Percentiles rank a stretch among this genome's conserved stretches.
These are phyloP conservation scores for Poeciliopsis occidentalis DNA, from an alignment of 2,113 vertebrate species.

Conservation along the genomic window DNA sequence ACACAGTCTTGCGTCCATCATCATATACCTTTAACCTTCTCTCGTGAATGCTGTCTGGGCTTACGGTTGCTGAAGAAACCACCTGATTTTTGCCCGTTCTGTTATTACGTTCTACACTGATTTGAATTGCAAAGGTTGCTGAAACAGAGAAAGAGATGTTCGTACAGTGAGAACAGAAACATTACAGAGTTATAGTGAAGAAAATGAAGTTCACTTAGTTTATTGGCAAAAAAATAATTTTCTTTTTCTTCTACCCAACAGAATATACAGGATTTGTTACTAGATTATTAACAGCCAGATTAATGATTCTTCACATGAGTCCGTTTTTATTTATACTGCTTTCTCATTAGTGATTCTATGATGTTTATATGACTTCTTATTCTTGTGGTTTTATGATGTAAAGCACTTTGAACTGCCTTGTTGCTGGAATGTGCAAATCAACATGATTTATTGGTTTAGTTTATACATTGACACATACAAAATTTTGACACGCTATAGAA, in stretches of 20 bases:
- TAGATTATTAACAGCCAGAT: too few species aligned
- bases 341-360: too few species aligned
- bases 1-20: conserved; percentile 90
- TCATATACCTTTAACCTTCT: conserved; percentile 92
- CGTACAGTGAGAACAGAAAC: neutral
- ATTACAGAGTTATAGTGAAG: neutral
- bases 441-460: too few species aligned
- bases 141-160: conserved; percentile 44
- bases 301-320: too few species aligned
- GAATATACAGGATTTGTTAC: too few species aligned
- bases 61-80: conserved; percentile 88
- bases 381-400: too few species aligned
- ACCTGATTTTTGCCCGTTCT: conserved; percentile 91
- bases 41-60: conserved; percentile 82
- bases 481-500: neutral
- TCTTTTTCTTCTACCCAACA: too few species aligned
- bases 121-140: conserved; percentile 95
- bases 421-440: too few species aligned
- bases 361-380: too few species aligned
- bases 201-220: neutral
- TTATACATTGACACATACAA: neutral
- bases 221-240: too few species aligned
- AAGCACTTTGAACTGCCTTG: too few species aligned
- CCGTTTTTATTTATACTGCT: too few species aligned
- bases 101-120: conserved; percentile 91